These are phyloP conservation scores for Nasonia vitripennis DNA, from an alignment of 1,140 invertebrate species.

Conservation along the genomic window DNA sequence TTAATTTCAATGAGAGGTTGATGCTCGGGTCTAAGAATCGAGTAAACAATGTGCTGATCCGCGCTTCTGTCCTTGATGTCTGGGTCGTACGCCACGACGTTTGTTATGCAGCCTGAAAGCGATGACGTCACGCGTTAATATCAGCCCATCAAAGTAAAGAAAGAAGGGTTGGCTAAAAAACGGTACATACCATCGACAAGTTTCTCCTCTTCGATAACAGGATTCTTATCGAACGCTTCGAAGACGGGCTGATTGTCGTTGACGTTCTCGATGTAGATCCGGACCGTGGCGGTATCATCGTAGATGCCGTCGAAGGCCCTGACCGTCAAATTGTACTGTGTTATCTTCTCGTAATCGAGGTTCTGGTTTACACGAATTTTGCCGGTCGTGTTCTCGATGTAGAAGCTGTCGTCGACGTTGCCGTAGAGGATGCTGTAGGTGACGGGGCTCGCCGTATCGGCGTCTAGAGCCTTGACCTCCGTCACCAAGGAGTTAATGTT, in stretches of 20 bases:
- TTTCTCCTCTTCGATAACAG: slow-evolving; percentile 82
- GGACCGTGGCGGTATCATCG: slow-evolving; percentile 84
- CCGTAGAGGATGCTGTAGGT: slow-evolving; percentile 87
- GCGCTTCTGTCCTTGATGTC: slow-evolving; percentile 85
- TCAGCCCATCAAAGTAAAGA: neutral
- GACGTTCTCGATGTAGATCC: slow-evolving; percentile 87
- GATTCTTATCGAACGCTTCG: slow-evolving; percentile 79
- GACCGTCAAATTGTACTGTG: slow-evolving; percentile 85
- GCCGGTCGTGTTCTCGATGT: slow-evolving; percentile 86
- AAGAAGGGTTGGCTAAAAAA: neutral
- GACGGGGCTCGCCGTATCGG: slow-evolving; percentile 88
- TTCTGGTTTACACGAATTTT: slow-evolving; percentile 85
- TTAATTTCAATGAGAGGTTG: slow-evolving; percentile 82
- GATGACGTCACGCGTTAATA: slow-evolving; percentile 1
- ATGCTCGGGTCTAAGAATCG: slow-evolving; percentile 82
- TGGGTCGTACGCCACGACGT: slow-evolving; percentile 84
- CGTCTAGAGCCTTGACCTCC: slow-evolving; percentile 87
- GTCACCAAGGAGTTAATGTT: slow-evolving; percentile 87
- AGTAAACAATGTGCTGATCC: slow-evolving; percentile 87
- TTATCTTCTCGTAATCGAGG: slow-evolving; percentile 91
- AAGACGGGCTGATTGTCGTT: slow-evolving; percentile 91
- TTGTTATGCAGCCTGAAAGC: slow-evolving; percentile 76
- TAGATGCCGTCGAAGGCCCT: slow-evolving; percentile 86
- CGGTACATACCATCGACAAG: slow-evolving; percentile 71
- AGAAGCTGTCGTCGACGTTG: slow-evolving; percentile 86